phyloP scores from a whole-genome alignment of 2,888 invertebrate genomes.

The Philhelius pedissequus region DNA sequence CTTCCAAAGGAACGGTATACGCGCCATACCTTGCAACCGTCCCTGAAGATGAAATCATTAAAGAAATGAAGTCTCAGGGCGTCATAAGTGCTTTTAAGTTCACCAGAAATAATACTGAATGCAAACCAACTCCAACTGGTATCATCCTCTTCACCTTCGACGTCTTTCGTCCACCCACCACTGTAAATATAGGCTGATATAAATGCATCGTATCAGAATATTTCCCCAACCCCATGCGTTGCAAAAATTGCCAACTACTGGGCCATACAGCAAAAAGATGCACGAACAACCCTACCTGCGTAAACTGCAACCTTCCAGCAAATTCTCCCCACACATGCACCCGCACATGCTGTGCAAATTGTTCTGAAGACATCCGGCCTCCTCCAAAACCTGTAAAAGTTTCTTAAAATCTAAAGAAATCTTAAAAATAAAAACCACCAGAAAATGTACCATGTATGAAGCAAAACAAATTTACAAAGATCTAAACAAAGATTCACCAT shows the following conservation, averaged over 20 bases:
- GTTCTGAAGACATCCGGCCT: not conserved
- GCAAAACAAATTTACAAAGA: not conserved
- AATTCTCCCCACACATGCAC: not conserved
- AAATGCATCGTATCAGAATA: not conserved
- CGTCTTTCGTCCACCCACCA: too few relatives aligned
- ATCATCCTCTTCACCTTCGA: too few relatives aligned
- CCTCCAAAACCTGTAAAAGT: not conserved
- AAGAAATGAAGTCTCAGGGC: too few relatives aligned
- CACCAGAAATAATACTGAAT: too few relatives aligned
- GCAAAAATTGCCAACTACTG: constrained; percentile 8
- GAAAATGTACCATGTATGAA: too few relatives aligned
- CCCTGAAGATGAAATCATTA: too few relatives aligned
- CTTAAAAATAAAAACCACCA: too few relatives aligned
- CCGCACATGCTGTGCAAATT: not conserved
- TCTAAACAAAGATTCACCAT: not conserved
- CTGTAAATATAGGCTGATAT: constrained; percentile 29
- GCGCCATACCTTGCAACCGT: too few relatives aligned
- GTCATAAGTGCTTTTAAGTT: too few relatives aligned
- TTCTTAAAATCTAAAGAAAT: not conserved
- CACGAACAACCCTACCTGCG: not conserved
- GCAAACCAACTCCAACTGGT: too few relatives aligned
- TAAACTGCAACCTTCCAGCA: not conserved
- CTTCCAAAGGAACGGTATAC: too few relatives aligned
- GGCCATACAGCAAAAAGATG: constrained; percentile 6
- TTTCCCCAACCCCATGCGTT: constrained; percentile 13